Evolutionary conservation across 2,888 invertebrate genomes (phyloP), one percentile per base, ranked within the genome.

Genomic region (Odontocolon sp.): DNA sequence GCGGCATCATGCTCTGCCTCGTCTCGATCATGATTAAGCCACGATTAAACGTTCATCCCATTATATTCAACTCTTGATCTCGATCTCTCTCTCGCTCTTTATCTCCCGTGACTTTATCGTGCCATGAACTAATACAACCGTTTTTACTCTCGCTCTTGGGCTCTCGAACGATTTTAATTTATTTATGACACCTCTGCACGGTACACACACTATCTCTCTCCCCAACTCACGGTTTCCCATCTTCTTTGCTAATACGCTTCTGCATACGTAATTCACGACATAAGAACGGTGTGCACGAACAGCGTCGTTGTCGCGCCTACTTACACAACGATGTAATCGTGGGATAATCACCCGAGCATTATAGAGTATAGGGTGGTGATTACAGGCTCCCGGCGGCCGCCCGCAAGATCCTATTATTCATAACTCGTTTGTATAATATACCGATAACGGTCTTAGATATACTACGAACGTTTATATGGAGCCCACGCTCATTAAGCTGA

Each of bases 281-380:
- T 16, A n/a, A 14, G 66, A 54, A 40, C 5, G 28, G 40, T 23
- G 64, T 36, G 63, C 64, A 45, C 70, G 74, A 57, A 36, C 26
- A 47, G 16, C 40, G 57, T 64, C 81, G 83, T 85, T 86, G 84
- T 87, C 86, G 83, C 83, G 84, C 83, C 83, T 81, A 82, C 84
- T 87, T 86, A 83, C 84, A 81, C 84, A 85, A 86, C 85, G 81
- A 72, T 85, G 83, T 87, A 88, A 88, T 87, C 85, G 84, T 79
- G 69, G 83, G 83, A 82, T 87, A 85, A 87, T 85, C 82, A 75
- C 61, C 73, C 36, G 42, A 56, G 72, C 61, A 66, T 77, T 77
- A 57, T 57, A 57, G 54, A 61, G 82, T 81, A 81, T 79, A 59
- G 80, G 61, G 78, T 54, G 50, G 28, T 80, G 85, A 85, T 85